Percentiles rank a stretch among this genome's conserved stretches.
These are phyloP conservation scores for Trinorchestia longiramus DNA, from an alignment of 1,140 invertebrate genomes.

Conservation along the genomic window DNA sequence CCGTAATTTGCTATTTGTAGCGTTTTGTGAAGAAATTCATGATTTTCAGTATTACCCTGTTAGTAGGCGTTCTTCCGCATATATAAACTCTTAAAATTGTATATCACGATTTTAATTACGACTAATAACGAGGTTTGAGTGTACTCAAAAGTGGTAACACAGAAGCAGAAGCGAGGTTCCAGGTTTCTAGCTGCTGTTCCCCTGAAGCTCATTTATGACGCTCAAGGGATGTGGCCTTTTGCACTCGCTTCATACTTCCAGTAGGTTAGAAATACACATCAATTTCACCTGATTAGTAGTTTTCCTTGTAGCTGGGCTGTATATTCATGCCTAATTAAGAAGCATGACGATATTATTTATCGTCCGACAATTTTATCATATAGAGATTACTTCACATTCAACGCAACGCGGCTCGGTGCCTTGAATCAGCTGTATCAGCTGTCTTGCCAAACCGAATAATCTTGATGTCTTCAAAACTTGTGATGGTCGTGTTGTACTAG, in stretches of 20 bases:
- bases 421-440: not conserved
- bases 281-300: not conserved
- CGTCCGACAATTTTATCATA: not conserved
- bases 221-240: not conserved
- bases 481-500: not conserved
- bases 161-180: too few species aligned
- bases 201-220: not conserved
- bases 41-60: too few species aligned
- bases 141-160: too few species aligned
- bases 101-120: too few species aligned
- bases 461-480: not conserved
- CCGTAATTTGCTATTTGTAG: too few species aligned
- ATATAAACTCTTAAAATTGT: too few species aligned
- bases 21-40: too few species aligned
- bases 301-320: not conserved
- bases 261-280: not conserved
- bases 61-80: too few species aligned
- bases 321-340: not conserved
- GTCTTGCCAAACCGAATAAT: not conserved
- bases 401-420: not conserved
- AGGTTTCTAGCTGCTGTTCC: not conserved
- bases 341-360: not conserved
- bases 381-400: not conserved
- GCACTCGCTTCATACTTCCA: not conserved
- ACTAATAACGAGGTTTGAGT: too few species aligned